Conservation (phyloP, 2,113 vertebrate genomes). For the Oryzias woworae region DNA sequence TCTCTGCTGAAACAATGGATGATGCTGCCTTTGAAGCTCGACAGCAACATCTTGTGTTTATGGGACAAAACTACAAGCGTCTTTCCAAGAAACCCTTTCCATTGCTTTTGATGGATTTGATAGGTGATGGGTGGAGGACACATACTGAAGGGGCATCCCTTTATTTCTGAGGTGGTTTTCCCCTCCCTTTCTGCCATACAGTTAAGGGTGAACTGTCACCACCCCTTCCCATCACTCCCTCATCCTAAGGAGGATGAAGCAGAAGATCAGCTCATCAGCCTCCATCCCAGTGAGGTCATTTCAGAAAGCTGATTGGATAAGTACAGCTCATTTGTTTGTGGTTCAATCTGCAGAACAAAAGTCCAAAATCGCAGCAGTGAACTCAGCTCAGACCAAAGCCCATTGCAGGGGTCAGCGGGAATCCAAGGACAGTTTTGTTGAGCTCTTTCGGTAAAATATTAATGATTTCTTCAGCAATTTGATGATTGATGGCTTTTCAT, state of each 20-base stretch:
- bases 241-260: slow-evolving; percentile 24
- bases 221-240: slow-evolving; percentile 40
- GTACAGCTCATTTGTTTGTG: slow-evolving; percentile 47
- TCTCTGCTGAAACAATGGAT: background rate
- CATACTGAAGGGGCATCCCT: slow-evolving; percentile 19
- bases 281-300: slow-evolving; percentile 58
- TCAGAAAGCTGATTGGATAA: slow-evolving; percentile 45
- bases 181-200: slow-evolving; percentile 43
- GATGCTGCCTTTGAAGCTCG: slow-evolving; percentile 39
- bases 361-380: slow-evolving; percentile 42
- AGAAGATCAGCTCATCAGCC: slow-evolving; percentile 40
- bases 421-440: background rate
- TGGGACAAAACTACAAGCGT: slow-evolving; percentile 41
- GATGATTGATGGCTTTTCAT: slow-evolving; percentile 54
- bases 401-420: slow-evolving; percentile 16
- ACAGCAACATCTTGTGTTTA: slow-evolving; percentile 70
- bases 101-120: background rate
- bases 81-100: too few species aligned
- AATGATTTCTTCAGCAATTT: slow-evolving; percentile 43
- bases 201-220: slow-evolving; percentile 40
- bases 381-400: slow-evolving; percentile 20
- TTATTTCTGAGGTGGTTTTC: slow-evolving; percentile 46
- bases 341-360: slow-evolving; percentile 49
- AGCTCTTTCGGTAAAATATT: slow-evolving; percentile 20
- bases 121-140: slow-evolving; percentile 5